A percentile compares a stretch with the other conserved stretches of the same genome.
Evolutionary conservation across 2,113 vertebrate genomes (phyloP).

Genomic region (Callionymus lyra): DNA sequence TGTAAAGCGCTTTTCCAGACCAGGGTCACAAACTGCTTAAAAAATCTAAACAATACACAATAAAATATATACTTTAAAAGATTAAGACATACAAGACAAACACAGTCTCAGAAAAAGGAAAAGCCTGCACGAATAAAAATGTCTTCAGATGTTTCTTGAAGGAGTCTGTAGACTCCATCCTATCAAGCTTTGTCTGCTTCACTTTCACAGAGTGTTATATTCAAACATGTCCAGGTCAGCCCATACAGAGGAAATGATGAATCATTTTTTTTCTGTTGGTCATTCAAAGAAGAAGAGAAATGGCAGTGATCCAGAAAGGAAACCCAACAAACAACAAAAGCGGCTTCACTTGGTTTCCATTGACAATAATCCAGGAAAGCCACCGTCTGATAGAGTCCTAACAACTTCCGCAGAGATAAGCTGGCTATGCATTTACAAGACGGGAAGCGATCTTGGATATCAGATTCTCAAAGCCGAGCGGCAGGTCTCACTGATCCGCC

Average conservation of each 20-base stretch:
- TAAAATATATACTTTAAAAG: no score
- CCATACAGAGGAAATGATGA: no score
- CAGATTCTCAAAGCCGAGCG: slow-evolving; percentile 59
- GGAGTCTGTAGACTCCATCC: no score
- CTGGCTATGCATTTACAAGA: slow-evolving; percentile 55
- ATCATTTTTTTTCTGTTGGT: neutral
- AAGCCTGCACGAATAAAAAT: no score
- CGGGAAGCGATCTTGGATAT: slow-evolving; percentile 63
- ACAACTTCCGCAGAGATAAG: slow-evolving; percentile 67
- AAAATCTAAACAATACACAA: no score
- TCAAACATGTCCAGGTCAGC: no score
- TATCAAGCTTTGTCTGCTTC: neutral
- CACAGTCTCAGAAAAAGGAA: no score
- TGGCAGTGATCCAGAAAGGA: slow-evolving; percentile 6
- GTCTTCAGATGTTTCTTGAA: no score
- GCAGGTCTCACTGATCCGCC: slow-evolving; percentile 46
- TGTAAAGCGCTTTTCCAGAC: no score
- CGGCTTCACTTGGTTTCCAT: slow-evolving; percentile 48
- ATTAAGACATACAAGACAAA: no score
- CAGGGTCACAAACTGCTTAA: no score
- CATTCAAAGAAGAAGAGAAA: slow-evolving; percentile 8
- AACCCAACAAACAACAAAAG: slow-evolving; percentile 27
- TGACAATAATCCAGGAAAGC: slow-evolving; percentile 56
- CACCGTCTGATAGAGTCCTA: slow-evolving; percentile 48
- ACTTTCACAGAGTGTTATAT: no score